Percentiles rank a stretch among this genome's conserved stretches.
These are phyloP conservation scores for Cercocebus atys DNA, from an alignment of 2,113 vertebrate species.

Conservation along the genomic window DNA sequence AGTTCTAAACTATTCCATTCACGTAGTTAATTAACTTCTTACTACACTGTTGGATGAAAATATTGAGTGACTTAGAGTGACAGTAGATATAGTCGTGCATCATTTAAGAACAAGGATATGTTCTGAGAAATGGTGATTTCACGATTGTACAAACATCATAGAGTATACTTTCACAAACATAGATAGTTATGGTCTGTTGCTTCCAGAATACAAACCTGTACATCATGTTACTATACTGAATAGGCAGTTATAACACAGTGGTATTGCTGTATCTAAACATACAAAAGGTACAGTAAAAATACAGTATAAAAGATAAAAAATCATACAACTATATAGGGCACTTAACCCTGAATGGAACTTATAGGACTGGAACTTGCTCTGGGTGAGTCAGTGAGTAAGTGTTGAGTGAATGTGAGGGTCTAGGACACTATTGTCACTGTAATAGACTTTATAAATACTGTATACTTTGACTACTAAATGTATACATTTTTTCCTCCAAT, in stretches of 20 bases:
- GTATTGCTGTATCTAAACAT: background rate
- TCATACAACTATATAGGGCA: background rate
- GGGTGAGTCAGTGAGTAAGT: background rate
- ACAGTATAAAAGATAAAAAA: background rate
- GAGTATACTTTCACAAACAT: background rate
- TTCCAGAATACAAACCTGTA: background rate
- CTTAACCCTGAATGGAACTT: background rate
- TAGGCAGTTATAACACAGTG: background rate
- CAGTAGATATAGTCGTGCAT: slow-evolving; percentile 7
- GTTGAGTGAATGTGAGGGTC: background rate
- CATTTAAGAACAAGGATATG: background rate
- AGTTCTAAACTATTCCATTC: slow-evolving; percentile 28
- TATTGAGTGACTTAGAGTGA: slow-evolving; percentile 19
- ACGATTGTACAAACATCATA: background rate
- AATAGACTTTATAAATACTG: background rate
- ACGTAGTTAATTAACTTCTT: slow-evolving; percentile 46
- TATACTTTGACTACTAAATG: background rate
- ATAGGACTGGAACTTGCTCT: background rate
- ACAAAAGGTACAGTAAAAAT: background rate
- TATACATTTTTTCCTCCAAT: background rate
- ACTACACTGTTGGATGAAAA: background rate
- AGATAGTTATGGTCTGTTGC: background rate
- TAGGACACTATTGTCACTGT: background rate
- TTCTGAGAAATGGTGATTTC: background rate
- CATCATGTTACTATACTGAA: background rate